Base-by-base conservation (phyloP, 2,113 vertebrate species). In the Passer domesticus region DNA sequence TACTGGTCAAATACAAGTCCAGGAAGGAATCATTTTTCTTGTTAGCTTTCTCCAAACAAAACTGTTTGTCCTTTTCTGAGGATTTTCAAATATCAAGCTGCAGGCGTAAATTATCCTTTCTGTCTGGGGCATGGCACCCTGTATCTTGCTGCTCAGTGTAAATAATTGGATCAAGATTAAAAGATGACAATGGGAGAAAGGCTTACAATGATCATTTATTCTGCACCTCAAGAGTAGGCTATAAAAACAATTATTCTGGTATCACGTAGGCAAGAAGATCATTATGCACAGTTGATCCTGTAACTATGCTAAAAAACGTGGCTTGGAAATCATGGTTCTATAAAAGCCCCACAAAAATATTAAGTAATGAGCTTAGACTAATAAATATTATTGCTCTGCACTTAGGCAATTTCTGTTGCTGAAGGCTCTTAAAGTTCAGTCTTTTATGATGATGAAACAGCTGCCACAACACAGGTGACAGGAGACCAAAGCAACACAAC, bases 141-240 rank as follows among this genome's bases (percentile, higher is more conserved):
- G 25, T 56, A 95, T 79, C 85, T 83, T 74, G 72, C 35, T 79
- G 56, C 43, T 95, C 59, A 62, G 59, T 49, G 74, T 87, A 97
- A 96, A 94, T 96, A 96, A 95, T 7, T 78, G 69, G 66, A 94
- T 80, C 81, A 66, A 81, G 90, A 96, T 94, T 92, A 95, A 96
- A 94, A 78, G 59, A 94, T 58, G 76, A 67, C 66, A 96, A 84
- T n/a, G 33, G 82, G 43, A 96, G 79, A 91, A 95, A 83, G 35
- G 41, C 52, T 80, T 94, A 43, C n/a, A 95, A 52, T 53, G 77
- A 64, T 90, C 67, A 90, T 81, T 95, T 95, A 95, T 92, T 95
- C 85, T 92, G 87, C 75, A 88, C 21, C 73, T 94, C 64, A 95
- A 92, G 60, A 94, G 87, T 23, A 63, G 44, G 56, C 78, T 91